A percentile compares a stretch with the other conserved stretches of the same genome.
Conservation (phyloP, 2,888 invertebrate genomes). For the Melanargia galathea region DNA sequence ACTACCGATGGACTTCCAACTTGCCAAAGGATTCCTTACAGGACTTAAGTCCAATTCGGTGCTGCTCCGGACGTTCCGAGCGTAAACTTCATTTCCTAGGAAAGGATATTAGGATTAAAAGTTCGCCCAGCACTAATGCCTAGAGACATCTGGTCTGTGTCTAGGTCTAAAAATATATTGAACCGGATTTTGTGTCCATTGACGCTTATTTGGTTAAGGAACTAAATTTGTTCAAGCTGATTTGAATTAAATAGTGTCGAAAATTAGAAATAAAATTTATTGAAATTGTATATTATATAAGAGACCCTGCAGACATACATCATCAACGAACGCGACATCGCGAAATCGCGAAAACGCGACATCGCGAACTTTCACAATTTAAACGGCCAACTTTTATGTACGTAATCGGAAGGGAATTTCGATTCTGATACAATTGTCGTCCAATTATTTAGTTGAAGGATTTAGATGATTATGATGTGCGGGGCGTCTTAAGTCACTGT, state of each 20-base stretch:
- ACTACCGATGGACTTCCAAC: slow-evolving; percentile 40
- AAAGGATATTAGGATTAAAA: slow-evolving; percentile 77
- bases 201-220: slow-evolving; percentile 26
- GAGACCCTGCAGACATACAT: no score
- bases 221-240: slow-evolving; percentile 4
- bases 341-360: no score
- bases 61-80: slow-evolving; percentile 55
- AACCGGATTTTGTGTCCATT: slow-evolving; percentile 43
- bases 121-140: slow-evolving; percentile 62
- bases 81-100: slow-evolving; percentile 76
- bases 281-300: no score
- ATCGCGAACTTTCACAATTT: no score
- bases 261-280: background rate
- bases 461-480: no score
- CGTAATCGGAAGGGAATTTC: no score
- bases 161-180: slow-evolving; percentile 48
- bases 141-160: slow-evolving; percentile 53
- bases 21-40: slow-evolving; percentile 50
- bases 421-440: no score
- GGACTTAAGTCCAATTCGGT: slow-evolving; percentile 53
- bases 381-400: no score
- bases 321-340: no score
- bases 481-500: no score
- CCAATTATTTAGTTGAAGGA: no score
- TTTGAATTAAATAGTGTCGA: background rate